These are phyloP conservation scores for Diploscapter pachys DNA, from an alignment of 1,140 invertebrate genomes.

Conservation along the genomic window DNA sequence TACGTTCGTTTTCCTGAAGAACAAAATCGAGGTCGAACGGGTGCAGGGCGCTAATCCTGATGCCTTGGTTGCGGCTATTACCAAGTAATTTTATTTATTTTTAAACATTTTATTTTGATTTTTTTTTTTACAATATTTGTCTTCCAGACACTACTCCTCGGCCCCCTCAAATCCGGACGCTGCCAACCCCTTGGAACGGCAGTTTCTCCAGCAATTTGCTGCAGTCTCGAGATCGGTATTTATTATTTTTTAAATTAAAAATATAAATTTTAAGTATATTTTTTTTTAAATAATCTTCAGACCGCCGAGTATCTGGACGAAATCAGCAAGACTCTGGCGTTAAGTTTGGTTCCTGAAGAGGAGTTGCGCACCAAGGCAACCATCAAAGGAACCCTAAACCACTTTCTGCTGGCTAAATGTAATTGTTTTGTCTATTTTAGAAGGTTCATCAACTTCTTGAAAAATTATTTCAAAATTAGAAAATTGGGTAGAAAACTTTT, in stretches of 20 bases:
- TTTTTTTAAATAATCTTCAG: conserved; percentile 32
- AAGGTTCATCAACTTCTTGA: not conserved
- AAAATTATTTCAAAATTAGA: too few species aligned
- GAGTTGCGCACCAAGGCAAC: conserved; percentile 33
- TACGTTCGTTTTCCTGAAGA: conserved; percentile 42
- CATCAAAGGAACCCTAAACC: conserved; percentile 24
- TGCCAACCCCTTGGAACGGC: conserved; percentile 37
- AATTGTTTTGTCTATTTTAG: not conserved
- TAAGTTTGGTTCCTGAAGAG: conserved; percentile 47
- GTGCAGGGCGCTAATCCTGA: conserved; percentile 40
- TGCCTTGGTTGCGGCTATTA: conserved; percentile 27
- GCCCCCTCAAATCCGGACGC: conserved; percentile 22
- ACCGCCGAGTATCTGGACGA: conserved; percentile 44
- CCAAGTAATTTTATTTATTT: not conserved
- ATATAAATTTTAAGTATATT: conserved; percentile 6
- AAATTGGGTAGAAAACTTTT: too few species aligned
- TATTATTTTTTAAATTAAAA: conserved; percentile 3
- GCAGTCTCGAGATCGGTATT: conserved; percentile 6
- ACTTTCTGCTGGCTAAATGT: conserved; percentile 35
- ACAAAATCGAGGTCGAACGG: conserved; percentile 40
- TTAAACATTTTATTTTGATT: not conserved
- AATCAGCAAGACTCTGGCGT: conserved; percentile 44
- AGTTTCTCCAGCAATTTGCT: conserved; percentile 30
- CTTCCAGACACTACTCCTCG: conserved; percentile 3
- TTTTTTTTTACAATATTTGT: not conserved